A percentile compares a stretch with the other conserved stretches of the same genome.
These are phyloP conservation scores for Phocides pigmalion DNA, from an alignment of 1,140 invertebrate genomes.

Conservation along the genomic window DNA sequence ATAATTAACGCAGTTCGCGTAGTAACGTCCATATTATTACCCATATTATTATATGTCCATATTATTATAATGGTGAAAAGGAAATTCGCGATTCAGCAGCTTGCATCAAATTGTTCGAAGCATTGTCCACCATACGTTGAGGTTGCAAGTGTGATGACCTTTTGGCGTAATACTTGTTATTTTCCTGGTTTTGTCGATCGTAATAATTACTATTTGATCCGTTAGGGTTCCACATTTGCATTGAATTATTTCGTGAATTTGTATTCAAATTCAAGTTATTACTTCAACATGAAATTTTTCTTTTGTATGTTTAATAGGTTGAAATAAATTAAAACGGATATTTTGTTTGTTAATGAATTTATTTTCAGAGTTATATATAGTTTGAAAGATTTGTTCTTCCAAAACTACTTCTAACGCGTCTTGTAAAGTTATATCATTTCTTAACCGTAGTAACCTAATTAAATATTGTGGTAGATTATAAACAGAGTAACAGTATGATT, in stretches of 20 bases:
- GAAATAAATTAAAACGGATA: too few relatives aligned
- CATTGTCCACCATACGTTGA: conserved; percentile 5
- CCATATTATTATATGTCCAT: too few relatives aligned
- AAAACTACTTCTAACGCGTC: conserved; percentile 11
- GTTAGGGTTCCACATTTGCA: neutral
- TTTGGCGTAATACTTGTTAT: neutral
- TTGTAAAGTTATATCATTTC: neutral
- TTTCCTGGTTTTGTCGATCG: too few relatives aligned
- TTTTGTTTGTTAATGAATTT: conserved; percentile 2
- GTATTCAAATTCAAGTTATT: neutral
- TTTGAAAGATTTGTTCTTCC: conserved; percentile 8
- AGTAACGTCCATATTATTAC: conserved; percentile 13
- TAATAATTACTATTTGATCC: too few relatives aligned
- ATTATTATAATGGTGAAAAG: conserved; percentile 10
- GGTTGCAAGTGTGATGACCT: neutral
- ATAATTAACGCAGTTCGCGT: conserved; percentile 29
- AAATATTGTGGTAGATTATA: conserved; percentile 9
- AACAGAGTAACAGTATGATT: too few relatives aligned
- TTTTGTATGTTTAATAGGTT: conserved; percentile 3
- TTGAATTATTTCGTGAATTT: neutral
- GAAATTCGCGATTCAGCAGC: neutral
- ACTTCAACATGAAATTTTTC: too few relatives aligned
- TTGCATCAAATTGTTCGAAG: neutral
- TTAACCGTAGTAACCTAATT: conserved; percentile 6
- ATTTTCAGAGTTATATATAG: conserved; percentile 7